A percentile compares a stretch with the other conserved stretches of the same genome.
phyloP scores from a whole-genome alignment of 2,888 invertebrate genomes.

The Prenolepis imparis region DNA sequence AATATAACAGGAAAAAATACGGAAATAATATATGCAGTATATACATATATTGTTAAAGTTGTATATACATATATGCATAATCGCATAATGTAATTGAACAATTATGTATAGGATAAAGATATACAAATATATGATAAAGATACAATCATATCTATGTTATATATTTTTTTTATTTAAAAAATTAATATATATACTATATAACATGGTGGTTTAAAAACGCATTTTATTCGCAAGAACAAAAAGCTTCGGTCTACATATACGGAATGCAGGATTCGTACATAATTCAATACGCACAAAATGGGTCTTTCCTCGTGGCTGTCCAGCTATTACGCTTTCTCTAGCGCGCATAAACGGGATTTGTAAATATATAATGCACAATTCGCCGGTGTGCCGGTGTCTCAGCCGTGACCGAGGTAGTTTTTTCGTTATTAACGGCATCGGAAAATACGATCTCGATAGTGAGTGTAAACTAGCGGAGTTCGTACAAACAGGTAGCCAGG shows the following conservation, averaged over 20 bases:
- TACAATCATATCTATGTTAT: background rate
- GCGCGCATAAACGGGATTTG: conserved; percentile 13
- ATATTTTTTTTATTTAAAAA: background rate
- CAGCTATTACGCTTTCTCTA: conserved; percentile 23
- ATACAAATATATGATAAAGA: background rate
- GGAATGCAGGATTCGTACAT: conserved; percentile 3
- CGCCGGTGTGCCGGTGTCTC: conserved; percentile 32
- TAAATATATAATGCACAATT: conserved; percentile 65
- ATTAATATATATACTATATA: background rate
- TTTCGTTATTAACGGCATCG: conserved; percentile 69
- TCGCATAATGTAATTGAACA: background rate
- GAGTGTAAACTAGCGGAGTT: conserved; percentile 60
- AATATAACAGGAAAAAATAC: background rate
- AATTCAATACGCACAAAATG: conserved; percentile 37
- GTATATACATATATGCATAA: background rate
- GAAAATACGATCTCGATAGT: conserved; percentile 67
- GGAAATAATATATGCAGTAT: background rate
- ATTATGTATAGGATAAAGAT: too few species aligned
- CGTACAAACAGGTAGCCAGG: conserved; percentile 32
- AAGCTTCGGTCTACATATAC: background rate
- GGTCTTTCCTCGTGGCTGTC: conserved; percentile 7
- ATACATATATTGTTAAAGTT: too few species aligned
- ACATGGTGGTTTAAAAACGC: background rate
- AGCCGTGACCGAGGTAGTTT: conserved; percentile 59
- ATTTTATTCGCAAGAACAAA: background rate